These are phyloP conservation scores for Scaptomyza tumidula DNA, from an alignment of 2,888 invertebrate species.

Conservation along the genomic window DNA sequence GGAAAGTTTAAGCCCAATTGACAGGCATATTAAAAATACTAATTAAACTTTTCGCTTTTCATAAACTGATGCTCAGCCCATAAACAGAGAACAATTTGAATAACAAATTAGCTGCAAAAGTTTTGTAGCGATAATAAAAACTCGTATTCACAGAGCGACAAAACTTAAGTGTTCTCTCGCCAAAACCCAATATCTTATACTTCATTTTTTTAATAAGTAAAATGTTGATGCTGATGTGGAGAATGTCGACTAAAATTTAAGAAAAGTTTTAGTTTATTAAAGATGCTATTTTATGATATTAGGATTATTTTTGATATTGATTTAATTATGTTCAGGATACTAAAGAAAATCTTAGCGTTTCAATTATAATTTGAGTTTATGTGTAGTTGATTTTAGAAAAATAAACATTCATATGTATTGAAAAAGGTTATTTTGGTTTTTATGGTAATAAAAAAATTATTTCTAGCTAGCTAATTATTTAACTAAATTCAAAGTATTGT, in stretches of 20 bases:
- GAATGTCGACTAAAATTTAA: neutral
- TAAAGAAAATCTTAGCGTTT: too few species aligned
- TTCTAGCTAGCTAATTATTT: neutral
- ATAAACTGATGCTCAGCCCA: neutral
- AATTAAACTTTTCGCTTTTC: constrained; percentile 1
- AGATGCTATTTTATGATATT: too few species aligned
- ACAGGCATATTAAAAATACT: neutral
- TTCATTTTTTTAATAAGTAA: neutral
- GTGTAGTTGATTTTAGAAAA: too few species aligned
- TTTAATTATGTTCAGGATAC: too few species aligned
- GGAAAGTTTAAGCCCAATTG: neutral
- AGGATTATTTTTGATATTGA: too few species aligned
- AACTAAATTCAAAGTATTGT: neutral
- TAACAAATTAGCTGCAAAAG: neutral
- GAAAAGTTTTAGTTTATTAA: neutral
- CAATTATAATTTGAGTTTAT: too few species aligned
- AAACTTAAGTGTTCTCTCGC: neutral
- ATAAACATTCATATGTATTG: too few species aligned
- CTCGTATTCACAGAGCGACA: neutral
- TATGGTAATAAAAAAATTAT: too few species aligned
- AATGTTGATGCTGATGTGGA: too few species aligned
- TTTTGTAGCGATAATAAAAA: neutral
- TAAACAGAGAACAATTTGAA: neutral
- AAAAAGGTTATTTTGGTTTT: too few species aligned
- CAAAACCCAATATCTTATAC: neutral